Percentiles rank a stretch among this genome's conserved stretches.
phyloP scores from a whole-genome alignment of 2,797 vertebrate genomes.

The Megaceryle alcyon region DNA sequence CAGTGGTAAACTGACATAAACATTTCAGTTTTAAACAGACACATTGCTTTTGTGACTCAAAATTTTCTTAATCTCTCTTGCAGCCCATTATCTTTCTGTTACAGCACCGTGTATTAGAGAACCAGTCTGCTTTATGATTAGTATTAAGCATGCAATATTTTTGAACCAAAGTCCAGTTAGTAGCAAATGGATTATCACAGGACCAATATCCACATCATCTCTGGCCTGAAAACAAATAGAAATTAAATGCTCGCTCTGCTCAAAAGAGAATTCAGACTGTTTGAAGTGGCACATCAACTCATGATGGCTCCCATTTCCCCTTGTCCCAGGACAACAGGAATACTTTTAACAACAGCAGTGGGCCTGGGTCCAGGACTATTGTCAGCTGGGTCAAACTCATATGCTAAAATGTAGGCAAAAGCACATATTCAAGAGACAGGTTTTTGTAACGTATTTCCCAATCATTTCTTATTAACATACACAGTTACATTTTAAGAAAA shows the following conservation, averaged over 20 bases:
- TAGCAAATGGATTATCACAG: not conserved
- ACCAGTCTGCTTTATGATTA: not conserved
- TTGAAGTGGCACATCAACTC: not conserved
- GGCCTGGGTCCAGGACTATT: not conserved
- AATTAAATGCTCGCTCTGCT: not conserved
- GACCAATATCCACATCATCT: not conserved
- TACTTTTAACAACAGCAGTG: not conserved
- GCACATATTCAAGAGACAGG: not conserved
- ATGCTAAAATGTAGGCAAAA: not conserved
- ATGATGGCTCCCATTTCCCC: not conserved
- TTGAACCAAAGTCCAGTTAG: not conserved
- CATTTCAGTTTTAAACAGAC: conserved; percentile 15
- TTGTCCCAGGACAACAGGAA: not conserved
- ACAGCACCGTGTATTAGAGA: not conserved
- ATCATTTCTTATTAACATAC: not conserved
- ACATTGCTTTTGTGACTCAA: not conserved
- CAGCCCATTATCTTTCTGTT: conserved; percentile 9
- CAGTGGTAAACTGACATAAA: not conserved
- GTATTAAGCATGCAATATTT: not conserved
- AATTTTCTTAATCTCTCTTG: conserved; percentile 40
- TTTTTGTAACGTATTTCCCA: not conserved
- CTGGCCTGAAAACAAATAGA: not conserved
- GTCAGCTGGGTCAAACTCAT: not conserved
- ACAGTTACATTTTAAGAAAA: not conserved
- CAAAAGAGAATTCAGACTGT: not conserved